Conservation (phyloP, 2,797 vertebrate genomes). For the Enteromius paludinosus region DNA sequence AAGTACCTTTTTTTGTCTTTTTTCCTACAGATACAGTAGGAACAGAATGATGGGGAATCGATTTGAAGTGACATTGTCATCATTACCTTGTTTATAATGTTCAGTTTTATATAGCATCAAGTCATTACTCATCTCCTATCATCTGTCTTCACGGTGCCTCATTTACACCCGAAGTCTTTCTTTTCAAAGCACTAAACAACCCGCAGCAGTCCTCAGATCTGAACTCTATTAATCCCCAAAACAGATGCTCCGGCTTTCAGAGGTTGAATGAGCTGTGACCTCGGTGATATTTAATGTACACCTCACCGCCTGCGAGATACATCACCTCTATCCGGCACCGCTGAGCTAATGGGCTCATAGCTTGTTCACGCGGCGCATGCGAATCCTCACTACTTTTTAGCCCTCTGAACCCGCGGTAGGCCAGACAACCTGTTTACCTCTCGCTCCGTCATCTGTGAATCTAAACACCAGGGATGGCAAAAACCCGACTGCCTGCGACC, state of each 20-base stretch:
- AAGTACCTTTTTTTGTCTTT: not conserved
- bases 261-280: constrained; percentile 48
- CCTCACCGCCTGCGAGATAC: constrained; percentile 35
- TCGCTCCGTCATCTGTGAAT: constrained; percentile 2
- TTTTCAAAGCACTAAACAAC: constrained; percentile 20
- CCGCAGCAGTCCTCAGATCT: not conserved
- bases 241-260: constrained; percentile 26
- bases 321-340: constrained; percentile 10
- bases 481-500: not conserved
- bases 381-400: not conserved
- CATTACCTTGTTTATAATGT: not conserved
- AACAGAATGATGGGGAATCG: not conserved
- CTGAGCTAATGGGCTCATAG: constrained; percentile 38
- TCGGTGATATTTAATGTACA: constrained; percentile 47
- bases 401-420: constrained; percentile 5
- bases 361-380: not conserved
- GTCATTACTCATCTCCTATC: not conserved
- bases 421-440: constrained; percentile 12
- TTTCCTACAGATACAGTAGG: not conserved
- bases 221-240: constrained; percentile 36
- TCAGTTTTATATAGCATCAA: not conserved
- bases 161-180: constrained; percentile 13
- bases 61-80: not conserved
- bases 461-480: constrained; percentile 26
- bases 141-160: not conserved